Evolutionary conservation across 2,888 invertebrate species (phyloP).

Genomic region (Eristalinus aeneus): DNA sequence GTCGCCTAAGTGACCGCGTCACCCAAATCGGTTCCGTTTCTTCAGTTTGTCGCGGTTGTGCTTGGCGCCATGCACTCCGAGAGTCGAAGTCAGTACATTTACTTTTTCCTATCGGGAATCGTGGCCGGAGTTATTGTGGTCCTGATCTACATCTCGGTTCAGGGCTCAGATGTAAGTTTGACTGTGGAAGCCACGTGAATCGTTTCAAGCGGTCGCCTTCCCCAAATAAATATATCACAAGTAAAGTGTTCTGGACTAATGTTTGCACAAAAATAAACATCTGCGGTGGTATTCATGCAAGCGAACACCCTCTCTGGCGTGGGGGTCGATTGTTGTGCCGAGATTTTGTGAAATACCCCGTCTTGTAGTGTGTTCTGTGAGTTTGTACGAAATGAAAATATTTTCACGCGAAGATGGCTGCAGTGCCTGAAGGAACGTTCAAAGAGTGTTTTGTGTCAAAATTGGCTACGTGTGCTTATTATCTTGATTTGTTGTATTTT

Average conservation of each 20-base stretch:
- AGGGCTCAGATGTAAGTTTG: constrained; percentile 74
- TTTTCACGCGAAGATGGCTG: neutral
- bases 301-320: neutral
- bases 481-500: no score
- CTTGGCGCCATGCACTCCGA: constrained; percentile 69
- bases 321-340: neutral
- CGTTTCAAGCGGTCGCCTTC: neutral
- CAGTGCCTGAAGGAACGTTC: neutral
- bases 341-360: neutral
- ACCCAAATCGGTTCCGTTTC: neutral
- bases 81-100: constrained; percentile 77
- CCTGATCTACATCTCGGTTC: constrained; percentile 76
- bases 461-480: no score
- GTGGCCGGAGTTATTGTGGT: constrained; percentile 77
- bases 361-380: neutral
- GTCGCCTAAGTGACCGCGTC: neutral
- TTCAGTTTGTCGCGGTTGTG: neutral
- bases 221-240: constrained; percentile 3
- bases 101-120: constrained; percentile 77
- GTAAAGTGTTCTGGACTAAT: neutral
- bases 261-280: neutral
- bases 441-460: neutral
- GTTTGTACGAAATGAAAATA: neutral
- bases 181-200: no score
- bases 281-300: neutral